A percentile compares a stretch with the other conserved stretches of the same genome.
Evolutionary conservation across 2,888 invertebrate species (phyloP).

Genomic region (Lacanobia oleracea): DNA sequence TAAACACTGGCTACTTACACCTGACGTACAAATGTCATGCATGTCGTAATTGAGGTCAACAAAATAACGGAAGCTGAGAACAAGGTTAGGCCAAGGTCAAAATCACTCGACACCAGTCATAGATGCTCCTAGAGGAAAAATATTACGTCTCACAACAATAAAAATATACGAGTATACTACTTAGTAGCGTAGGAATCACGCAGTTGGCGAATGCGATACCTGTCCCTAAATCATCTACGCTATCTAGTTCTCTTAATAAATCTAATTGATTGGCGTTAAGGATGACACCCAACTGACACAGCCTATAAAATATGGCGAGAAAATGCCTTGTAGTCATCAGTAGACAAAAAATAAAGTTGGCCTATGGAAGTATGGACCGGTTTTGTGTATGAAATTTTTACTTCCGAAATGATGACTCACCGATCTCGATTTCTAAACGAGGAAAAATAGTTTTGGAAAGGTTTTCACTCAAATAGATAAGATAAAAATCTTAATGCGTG

Average conservation of each 20-base stretch:
- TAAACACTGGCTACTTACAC: constrained; percentile 58
- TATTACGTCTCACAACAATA: constrained; percentile 26
- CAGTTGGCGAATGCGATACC: constrained; percentile 30
- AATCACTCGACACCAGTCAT: constrained; percentile 46
- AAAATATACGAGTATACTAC: constrained; percentile 17
- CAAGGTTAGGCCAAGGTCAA: constrained; percentile 62
- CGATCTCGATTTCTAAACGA: background rate
- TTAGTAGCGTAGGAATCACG: constrained; percentile 8
- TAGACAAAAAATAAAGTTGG: constrained; percentile 14
- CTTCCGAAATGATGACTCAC: constrained; percentile 20
- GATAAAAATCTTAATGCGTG: constrained; percentile 42
- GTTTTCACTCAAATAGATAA: constrained; percentile 46
- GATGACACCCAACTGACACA: constrained; percentile 18
- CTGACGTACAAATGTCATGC: constrained; percentile 57
- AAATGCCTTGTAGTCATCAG: constrained; percentile 5
- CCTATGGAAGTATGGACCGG: background rate
- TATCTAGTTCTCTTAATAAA: constrained; percentile 26
- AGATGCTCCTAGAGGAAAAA: constrained; percentile 37
- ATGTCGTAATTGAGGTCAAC: constrained; percentile 61
- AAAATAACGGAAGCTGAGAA: constrained; percentile 53
- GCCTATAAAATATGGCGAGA: constrained; percentile 17
- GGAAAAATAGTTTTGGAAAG: constrained; percentile 1
- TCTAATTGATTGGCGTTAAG: constrained; percentile 39
- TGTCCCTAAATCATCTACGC: constrained; percentile 23
- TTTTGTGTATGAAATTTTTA: constrained; percentile 6